Evolutionary conservation across 2,888 invertebrate species (phyloP).

Genomic region (Spodoptera littoralis): DNA sequence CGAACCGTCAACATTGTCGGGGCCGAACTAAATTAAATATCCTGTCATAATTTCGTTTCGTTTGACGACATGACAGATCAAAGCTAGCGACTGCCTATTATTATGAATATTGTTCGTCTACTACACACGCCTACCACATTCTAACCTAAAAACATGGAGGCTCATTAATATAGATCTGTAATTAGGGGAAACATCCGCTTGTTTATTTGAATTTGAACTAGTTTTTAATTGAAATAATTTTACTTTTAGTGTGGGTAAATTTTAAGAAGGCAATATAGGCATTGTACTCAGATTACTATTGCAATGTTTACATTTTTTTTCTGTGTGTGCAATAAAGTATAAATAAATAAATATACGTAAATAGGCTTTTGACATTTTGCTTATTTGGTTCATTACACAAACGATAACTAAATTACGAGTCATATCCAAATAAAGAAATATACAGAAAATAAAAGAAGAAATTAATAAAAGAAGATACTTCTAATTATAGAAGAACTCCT

Average conservation of each 20-base stretch:
- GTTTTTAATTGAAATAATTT: slow-evolving; percentile 34
- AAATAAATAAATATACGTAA: too few species aligned
- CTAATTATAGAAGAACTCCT: too few species aligned
- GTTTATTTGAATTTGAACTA: slow-evolving; percentile 32
- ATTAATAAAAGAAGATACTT: too few species aligned
- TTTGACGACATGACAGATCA: slow-evolving; percentile 52
- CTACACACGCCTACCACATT: slow-evolving; percentile 35
- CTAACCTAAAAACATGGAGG: slow-evolving; percentile 45
- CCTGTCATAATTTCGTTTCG: slow-evolving; percentile 56
- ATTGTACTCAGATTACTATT: too few species aligned
- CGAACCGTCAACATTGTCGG: slow-evolving; percentile 45
- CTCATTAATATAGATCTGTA: slow-evolving; percentile 50
- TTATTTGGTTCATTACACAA: too few species aligned
- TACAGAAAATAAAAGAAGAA: too few species aligned
- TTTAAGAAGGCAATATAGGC: neutral
- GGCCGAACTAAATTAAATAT: slow-evolving; percentile 54
- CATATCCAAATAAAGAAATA: too few species aligned
- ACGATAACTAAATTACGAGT: too few species aligned
- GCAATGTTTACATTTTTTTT: too few species aligned
- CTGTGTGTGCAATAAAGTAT: too few species aligned
- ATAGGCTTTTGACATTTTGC: too few species aligned
- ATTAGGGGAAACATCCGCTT: slow-evolving; percentile 40
- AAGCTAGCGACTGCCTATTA: slow-evolving; percentile 47
- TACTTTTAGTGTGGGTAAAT: too few species aligned
- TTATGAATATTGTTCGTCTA: slow-evolving; percentile 47